Percentiles rank a stretch among this genome's conserved stretches.
Conservation (phyloP, 1,140 invertebrate genomes). For the Bombus ignitus region DNA sequence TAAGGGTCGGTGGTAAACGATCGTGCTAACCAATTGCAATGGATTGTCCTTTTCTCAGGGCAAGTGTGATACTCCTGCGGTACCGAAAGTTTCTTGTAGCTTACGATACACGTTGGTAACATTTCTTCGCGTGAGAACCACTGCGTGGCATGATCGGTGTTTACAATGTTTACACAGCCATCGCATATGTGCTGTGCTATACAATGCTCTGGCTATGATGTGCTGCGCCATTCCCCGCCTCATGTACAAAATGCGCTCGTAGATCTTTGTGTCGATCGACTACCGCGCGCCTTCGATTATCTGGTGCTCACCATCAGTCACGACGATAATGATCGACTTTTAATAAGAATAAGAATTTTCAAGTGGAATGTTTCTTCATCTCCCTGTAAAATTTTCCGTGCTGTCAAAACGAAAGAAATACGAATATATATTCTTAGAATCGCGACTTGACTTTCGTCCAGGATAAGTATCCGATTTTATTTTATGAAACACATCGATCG, state of each 20-base stretch:
- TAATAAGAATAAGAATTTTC: neutral
- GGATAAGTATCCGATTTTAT: neutral
- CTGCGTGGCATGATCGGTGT: constrained; percentile 63
- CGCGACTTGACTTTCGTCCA: neutral
- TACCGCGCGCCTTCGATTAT: neutral
- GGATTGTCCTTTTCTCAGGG: neutral
- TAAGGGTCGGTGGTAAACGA: neutral
- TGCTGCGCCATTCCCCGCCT: constrained; percentile 58
- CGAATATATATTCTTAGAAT: neutral
- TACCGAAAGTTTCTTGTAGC: neutral
- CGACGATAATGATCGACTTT: neutral
- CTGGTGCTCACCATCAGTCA: neutral
- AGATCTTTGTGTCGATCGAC: constrained; percentile 1
- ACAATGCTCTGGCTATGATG: constrained; percentile 37
- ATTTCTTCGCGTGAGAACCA: constrained; percentile 56
- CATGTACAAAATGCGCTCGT: constrained; percentile 18
- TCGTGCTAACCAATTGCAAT: neutral
- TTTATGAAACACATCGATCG: neutral
- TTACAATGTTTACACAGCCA: constrained; percentile 70
- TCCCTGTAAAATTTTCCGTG: neutral
- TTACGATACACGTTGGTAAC: neutral
- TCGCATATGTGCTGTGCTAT: constrained; percentile 48
- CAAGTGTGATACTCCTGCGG: neutral
- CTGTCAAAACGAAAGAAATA: neutral
- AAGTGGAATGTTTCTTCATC: neutral